These are phyloP conservation scores for Australoheros scitulus DNA, from an alignment of 2,113 vertebrate species.

Conservation along the genomic window DNA sequence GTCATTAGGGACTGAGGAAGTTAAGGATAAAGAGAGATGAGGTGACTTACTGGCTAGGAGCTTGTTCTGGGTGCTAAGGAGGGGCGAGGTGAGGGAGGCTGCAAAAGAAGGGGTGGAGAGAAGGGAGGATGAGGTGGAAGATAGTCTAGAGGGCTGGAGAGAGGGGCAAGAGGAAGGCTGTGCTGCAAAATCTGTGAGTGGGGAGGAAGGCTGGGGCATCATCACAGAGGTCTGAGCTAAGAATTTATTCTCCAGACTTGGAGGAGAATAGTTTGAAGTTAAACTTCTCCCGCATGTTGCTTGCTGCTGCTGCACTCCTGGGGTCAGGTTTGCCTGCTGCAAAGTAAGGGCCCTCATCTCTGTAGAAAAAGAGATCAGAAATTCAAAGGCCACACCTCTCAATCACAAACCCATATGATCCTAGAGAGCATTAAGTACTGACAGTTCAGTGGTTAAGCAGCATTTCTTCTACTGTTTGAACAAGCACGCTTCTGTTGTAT, in stretches of 20 bases:
- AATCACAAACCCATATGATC: not conserved
- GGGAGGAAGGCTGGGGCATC: not conserved
- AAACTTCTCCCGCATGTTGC: constrained; percentile 33
- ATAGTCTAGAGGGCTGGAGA: constrained; percentile 63
- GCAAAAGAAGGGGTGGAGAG: constrained; percentile 39
- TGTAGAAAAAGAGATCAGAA: constrained; percentile 29
- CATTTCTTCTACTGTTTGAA: constrained; percentile 52
- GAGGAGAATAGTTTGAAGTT: constrained; percentile 49
- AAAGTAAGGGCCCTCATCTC: constrained; percentile 66
- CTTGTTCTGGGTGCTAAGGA: constrained; percentile 67
- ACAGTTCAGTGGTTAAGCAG: constrained; percentile 13
- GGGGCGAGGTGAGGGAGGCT: constrained; percentile 33
- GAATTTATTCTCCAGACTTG: constrained; percentile 75
- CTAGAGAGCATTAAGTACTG: not conserved
- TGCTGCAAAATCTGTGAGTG: constrained; percentile 9
- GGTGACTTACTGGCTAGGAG: constrained; percentile 31
- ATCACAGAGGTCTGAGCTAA: constrained; percentile 45
- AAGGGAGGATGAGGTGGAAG: constrained; percentile 63
- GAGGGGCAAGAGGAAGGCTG: constrained; percentile 50
- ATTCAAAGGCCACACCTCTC: constrained; percentile 10
- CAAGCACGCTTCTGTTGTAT: not conserved
- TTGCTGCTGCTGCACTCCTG: constrained; percentile 1
- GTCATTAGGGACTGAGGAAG: constrained; percentile 1
- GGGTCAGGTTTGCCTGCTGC: constrained; percentile 29
- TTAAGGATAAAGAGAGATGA: constrained; percentile 5